Percentiles rank a stretch among this genome's conserved stretches.
Conservation (phyloP, 2,888 invertebrate species). For the Microctonus brassicae region DNA sequence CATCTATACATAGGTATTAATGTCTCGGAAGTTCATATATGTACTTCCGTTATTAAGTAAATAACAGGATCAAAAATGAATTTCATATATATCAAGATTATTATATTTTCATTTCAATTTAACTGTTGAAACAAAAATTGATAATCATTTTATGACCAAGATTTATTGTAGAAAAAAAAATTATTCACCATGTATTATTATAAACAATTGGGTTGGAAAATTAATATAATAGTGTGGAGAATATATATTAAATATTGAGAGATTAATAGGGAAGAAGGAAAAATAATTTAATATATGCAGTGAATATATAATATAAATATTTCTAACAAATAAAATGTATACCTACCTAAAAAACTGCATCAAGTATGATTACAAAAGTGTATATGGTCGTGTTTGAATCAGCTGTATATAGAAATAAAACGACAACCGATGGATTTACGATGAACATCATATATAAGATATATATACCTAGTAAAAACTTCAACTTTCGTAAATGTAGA, state of each 20-base stretch:
- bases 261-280: too few species aligned
- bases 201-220: too few species aligned
- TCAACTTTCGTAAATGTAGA: conserved; percentile 40
- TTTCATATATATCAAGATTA: background rate
- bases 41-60: background rate
- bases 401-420: background rate
- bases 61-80: background rate
- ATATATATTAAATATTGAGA: too few species aligned
- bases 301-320: too few species aligned
- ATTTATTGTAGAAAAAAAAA: too few species aligned
- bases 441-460: conserved; percentile 43
- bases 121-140: background rate
- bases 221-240: too few species aligned
- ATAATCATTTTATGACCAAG: too few species aligned
- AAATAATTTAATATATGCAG: too few species aligned
- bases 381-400: background rate
- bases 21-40: background rate
- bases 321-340: too few species aligned
- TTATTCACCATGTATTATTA: too few species aligned
- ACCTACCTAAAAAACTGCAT: background rate
- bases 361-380: background rate
- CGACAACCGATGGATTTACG: conserved; percentile 46
- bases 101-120: background rate
- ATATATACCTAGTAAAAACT: conserved; percentile 38
- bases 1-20: background rate